Base-by-base conservation (phyloP, 2,888 invertebrate species). In the Drepana falcataria region DNA sequence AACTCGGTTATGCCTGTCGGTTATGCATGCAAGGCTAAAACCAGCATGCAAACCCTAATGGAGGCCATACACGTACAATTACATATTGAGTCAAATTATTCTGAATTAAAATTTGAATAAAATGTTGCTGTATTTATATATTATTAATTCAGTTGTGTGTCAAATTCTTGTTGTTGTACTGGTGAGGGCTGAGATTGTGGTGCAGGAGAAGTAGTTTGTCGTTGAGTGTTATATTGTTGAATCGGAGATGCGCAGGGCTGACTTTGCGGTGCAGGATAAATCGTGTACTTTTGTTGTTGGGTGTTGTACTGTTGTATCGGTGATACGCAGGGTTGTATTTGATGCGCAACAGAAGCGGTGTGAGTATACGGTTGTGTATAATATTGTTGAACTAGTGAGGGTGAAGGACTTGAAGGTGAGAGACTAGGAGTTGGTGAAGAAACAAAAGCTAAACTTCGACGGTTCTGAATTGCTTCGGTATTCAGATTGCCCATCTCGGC, bases 401-500 rank as follows among this genome's bases (percentile, higher is more conserved):
- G 51, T 35, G 52, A 52, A 52, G 52, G 52, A 52, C 52, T 52
- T 52, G 52, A 35, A 52, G 52, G 52, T 52, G 52, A 52, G 52
- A 52, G 52, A 52, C 52, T 47, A 52, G 52, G 52, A 52, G 52
- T 52, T 52, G 52, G 52, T 52, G 52, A 52, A 52, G 52, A 52
- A 52, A 52, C 52, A 52, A 52, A 52, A 52, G 35, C 9, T 52
- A 52, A 52, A 52, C 52, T 52, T 52, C 52, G 52, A 52, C 52
- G 52, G 35, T 52, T 52, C 52, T 35, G 52, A 52, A 52, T 52
- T 52, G 52, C 52, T 52, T 51, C 51, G 51, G 51, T 51, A 51
- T 51, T 51, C 44, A 51, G 44, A 51, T 52, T 52, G 35, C 41
- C 49, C 41, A 61, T 52, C 53, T 63, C 59, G n/a, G 59, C 65